Evolutionary conservation across 2,797 vertebrate species (phyloP).

Genomic region (Trichosurus vulpecula): DNA sequence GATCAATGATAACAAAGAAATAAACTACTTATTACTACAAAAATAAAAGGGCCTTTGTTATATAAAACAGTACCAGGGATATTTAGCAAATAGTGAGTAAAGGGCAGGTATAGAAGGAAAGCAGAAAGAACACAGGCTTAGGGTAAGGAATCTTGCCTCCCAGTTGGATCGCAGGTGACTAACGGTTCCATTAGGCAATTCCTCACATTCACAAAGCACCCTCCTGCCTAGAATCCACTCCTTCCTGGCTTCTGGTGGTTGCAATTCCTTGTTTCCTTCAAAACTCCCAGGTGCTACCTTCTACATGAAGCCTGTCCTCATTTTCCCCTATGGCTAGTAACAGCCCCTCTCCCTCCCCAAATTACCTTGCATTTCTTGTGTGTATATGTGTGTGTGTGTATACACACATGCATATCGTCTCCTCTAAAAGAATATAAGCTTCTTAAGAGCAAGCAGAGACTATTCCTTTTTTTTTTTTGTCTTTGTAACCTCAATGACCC

Average conservation of each 20-base stretch:
- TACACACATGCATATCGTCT: not conserved
- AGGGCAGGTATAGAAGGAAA: not conserved
- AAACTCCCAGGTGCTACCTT: not conserved
- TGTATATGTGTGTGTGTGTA: no score
- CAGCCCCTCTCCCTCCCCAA: no score
- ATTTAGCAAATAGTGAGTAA: not conserved
- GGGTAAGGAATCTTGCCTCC: not conserved
- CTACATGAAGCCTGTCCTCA: not conserved
- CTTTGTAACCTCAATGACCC: not conserved
- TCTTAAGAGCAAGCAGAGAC: not conserved
- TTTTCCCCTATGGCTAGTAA: not conserved
- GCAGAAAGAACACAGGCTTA: not conserved
- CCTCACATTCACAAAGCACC: not conserved
- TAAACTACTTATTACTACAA: not conserved
- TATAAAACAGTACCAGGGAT: accelerated
- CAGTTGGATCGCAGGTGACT: not conserved
- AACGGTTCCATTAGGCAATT: not conserved
- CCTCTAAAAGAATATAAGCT: not conserved
- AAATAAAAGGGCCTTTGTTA: not conserved
- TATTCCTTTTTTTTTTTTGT: not conserved
- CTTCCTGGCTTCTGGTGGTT: not conserved
- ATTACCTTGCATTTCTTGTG: no score
- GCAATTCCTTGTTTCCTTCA: not conserved
- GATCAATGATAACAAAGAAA: not conserved
- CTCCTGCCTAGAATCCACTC: not conserved